Conservation (phyloP, 2,113 vertebrate genomes). For the Dipodomys spectabilis region DNA sequence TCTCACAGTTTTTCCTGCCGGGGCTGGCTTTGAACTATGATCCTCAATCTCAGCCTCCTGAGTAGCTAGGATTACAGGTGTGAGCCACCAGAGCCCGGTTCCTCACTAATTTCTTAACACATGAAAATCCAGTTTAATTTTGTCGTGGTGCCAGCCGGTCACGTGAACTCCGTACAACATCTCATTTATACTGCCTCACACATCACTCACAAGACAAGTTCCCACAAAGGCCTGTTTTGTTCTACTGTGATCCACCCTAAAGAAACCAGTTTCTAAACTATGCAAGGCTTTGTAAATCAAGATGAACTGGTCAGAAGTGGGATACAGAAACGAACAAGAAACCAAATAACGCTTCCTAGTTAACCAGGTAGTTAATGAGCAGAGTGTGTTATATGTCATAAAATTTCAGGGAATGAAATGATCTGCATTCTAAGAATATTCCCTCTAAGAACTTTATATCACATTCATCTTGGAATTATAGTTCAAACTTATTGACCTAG, state of each 20-base stretch:
- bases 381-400: conserved; percentile 5
- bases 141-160: conserved; percentile 39
- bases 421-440: conserved; percentile 51
- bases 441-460: conserved; percentile 25
- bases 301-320: conserved; percentile 67
- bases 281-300: conserved; percentile 73
- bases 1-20: no score
- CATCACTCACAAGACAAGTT: conserved; percentile 63
- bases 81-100: no score
- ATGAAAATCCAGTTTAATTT: conserved; percentile 53
- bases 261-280: conserved; percentile 74
- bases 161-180: conserved; percentile 45
- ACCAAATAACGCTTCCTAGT: conserved; percentile 53
- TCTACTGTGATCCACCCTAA: conserved; percentile 67
- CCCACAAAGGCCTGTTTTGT: conserved; percentile 76
- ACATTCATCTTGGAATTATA: conserved; percentile 30
- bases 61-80: no score
- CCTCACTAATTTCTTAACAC: conserved; percentile 55
- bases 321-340: conserved; percentile 62
- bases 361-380: conserved; percentile 63
- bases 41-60: no score
- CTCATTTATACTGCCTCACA: conserved; percentile 58
- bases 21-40: no score
- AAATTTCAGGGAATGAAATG: conserved; percentile 39
- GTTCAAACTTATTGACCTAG: background rate